Base-by-base conservation (phyloP, 2,113 vertebrate species). In the Acrocephalus arundinaceus region DNA sequence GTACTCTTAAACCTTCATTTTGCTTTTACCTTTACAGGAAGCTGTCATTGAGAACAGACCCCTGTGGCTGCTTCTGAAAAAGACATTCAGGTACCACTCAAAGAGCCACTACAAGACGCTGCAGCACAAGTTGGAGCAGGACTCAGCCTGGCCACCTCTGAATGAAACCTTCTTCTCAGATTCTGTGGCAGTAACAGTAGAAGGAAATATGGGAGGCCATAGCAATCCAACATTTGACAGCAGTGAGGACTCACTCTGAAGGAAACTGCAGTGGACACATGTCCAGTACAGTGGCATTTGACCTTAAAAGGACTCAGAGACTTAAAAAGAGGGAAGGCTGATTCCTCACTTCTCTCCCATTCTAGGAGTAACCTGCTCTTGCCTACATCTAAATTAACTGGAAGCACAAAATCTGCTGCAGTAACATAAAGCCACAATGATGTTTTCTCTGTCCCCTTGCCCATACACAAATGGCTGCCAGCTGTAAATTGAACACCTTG, bases 151-250 rank as follows among this genome's bases (percentile, higher is more conserved):
- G 98, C 98, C 98, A 13, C 98, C 97, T 28, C 49, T 97, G 63
- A 96, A 98, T 80, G 59, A 96, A 66, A 97, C 87, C 13, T 87
- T 93, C 51, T 96, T 95, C 72, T 96, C 97, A 21, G 90, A 94
- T 25, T 85, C 62, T 54, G 65, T 52, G 43, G 46, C 67, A 41
- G 8, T 93, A 70, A 88, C 86, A 3, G 52, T 78, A 27, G 91
- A 90, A 21, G 82, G 41, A 41, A 70, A 22, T 27, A 95, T 41
- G 20, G 96, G 89, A 63, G 94, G 95, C 24, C 97, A 98, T 35
- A 97, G 87, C 95, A 98, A 98, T 46, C 98, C 97, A 2, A 97
- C 93, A 10, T 98, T 98, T 77, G 97, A 98, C 70, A 97, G 97
- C 92, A 97, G 95, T 3, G 98, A 97, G 61, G 96, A 97, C 0